A percentile compares a stretch with the other conserved stretches of the same genome.
phyloP scores from a whole-genome alignment of 2,888 invertebrate genomes.

The Eupithecia subumbrata region DNA sequence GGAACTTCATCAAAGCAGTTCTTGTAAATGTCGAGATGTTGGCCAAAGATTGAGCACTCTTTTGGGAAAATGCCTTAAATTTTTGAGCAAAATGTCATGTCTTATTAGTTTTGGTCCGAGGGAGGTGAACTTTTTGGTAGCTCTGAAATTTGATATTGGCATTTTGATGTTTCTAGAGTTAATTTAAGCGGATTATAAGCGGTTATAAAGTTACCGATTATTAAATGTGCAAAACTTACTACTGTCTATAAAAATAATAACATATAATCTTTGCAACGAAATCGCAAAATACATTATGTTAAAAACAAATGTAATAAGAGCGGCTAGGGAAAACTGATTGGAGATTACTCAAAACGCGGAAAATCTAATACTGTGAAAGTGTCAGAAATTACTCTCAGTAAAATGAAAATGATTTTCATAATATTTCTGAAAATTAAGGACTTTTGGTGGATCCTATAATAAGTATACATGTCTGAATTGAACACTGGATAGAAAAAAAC shows the following conservation, averaged over 20 bases:
- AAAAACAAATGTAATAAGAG: background rate
- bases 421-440: background rate
- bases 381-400: background rate
- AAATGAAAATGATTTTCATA: background rate
- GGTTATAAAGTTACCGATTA: background rate
- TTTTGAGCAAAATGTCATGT: constrained; percentile 29
- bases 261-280: background rate
- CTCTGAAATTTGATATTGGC: background rate
- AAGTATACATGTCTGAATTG: background rate
- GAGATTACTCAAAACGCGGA: background rate
- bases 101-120: constrained; percentile 18
- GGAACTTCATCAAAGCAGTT: constrained; percentile 38
- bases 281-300: background rate
- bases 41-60: constrained; percentile 20
- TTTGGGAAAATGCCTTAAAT: constrained; percentile 30
- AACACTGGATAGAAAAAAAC: background rate
- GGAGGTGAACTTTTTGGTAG: background rate
- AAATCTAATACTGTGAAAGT: background rate
- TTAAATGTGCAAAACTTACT: background rate
- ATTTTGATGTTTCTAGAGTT: background rate
- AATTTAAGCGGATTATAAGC: background rate
- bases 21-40: constrained; percentile 35
- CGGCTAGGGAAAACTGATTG: background rate
- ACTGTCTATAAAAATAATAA: background rate
- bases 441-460: background rate